Conservation (phyloP, 2,797 vertebrate species). For the Morelia viridis region DNA sequence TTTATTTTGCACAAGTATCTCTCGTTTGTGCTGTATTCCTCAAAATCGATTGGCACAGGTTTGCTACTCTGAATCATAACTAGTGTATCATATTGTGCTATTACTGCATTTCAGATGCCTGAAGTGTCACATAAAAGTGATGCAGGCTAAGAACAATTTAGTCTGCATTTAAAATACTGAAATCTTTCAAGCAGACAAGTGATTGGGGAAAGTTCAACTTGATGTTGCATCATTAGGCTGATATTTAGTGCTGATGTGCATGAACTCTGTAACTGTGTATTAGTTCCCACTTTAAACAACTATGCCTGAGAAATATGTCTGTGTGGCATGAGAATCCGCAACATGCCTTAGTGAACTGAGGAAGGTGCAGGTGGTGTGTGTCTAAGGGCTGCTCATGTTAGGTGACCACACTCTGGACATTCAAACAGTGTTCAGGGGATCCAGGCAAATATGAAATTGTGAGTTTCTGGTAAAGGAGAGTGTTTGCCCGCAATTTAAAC, state of each 20-base stretch:
- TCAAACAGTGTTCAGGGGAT: not conserved
- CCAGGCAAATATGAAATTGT: not conserved
- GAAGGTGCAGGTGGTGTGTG: not conserved
- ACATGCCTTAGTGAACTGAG: not conserved
- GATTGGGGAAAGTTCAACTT: not conserved
- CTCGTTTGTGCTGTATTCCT: constrained; percentile 9
- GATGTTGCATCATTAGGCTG: not conserved
- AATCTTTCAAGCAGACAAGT: not conserved
- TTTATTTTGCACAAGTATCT: not conserved
- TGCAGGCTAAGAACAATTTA: not conserved
- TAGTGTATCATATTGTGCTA: not conserved
- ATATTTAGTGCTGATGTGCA: not conserved
- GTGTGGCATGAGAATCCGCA: not conserved
- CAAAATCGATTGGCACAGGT: not conserved
- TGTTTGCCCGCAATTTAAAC: not conserved
- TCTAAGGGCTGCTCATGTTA: not conserved
- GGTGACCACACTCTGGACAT: accelerated
- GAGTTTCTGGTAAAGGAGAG: constrained; percentile 19
- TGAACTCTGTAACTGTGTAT: not conserved
- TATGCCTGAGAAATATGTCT: not conserved
- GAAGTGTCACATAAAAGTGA: constrained; percentile 20
- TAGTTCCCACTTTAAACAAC: not conserved
- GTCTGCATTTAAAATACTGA: not conserved
- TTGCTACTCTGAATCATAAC: constrained; percentile 47
- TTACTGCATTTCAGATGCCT: constrained; percentile 2